phyloP scores from a whole-genome alignment of 1,140 invertebrate genomes.

The Piezodorus guildinii region DNA sequence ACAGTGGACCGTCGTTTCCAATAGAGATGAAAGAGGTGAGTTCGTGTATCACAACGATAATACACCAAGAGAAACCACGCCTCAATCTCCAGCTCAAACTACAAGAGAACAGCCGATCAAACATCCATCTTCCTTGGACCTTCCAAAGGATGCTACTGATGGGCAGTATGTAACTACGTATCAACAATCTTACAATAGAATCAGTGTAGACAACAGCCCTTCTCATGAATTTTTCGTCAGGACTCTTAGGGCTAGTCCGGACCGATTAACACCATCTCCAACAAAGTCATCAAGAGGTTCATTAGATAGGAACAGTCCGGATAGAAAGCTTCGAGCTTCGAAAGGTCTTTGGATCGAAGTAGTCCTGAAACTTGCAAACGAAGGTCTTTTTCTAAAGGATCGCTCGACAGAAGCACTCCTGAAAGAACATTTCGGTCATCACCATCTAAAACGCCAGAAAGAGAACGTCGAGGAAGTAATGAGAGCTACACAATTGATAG shows the following conservation, averaged over 20 bases:
- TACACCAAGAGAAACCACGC: not conserved
- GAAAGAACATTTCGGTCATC: slow-evolving; percentile 24
- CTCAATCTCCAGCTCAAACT: not conserved
- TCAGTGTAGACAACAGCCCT: slow-evolving; percentile 49
- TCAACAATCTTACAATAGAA: slow-evolving; percentile 43
- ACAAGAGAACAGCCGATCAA: slow-evolving; percentile 20
- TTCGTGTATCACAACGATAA: slow-evolving; percentile 20
- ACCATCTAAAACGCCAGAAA: slow-evolving; percentile 21
- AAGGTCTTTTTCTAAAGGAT: slow-evolving; percentile 33
- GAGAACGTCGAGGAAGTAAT: slow-evolving; percentile 27
- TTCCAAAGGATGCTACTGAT: slow-evolving; percentile 30
- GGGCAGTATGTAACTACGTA: slow-evolving; percentile 47
- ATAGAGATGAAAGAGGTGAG: slow-evolving; percentile 21
- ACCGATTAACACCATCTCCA: slow-evolving; percentile 37
- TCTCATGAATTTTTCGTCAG: slow-evolving; percentile 58
- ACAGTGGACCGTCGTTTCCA: slow-evolving; percentile 28
- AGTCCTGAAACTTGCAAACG: not conserved
- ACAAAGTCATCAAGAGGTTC: slow-evolving; percentile 33
- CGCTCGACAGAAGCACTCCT: slow-evolving; percentile 28
- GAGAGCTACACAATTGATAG: slow-evolving; percentile 28
- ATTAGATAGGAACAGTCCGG: slow-evolving; percentile 28
- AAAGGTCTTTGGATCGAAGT: slow-evolving; percentile 21
- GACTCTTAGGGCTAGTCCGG: slow-evolving; percentile 45
- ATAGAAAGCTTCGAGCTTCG: slow-evolving; percentile 16
- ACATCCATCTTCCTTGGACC: slow-evolving; percentile 22